Conservation (phyloP, 2,888 invertebrate genomes). For the Clepsis dumicolana region DNA sequence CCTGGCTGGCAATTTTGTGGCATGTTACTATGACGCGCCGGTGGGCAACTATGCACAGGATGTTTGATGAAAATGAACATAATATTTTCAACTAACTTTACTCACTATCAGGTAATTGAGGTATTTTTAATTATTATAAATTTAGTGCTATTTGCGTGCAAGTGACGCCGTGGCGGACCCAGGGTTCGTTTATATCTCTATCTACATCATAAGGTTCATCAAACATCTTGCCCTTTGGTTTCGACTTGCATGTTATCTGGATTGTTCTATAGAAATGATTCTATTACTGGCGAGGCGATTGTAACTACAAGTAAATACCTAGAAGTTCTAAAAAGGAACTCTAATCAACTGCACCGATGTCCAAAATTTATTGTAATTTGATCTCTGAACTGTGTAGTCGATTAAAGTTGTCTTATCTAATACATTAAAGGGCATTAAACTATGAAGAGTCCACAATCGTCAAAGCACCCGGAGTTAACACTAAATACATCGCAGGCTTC, state of each 20-base stretch:
- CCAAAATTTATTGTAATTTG: constrained; percentile 19
- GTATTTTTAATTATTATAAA: constrained; percentile 53
- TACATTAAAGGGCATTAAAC: constrained; percentile 76
- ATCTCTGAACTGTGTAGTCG: constrained; percentile 56
- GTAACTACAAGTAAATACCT: constrained; percentile 69
- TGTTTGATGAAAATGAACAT: constrained; percentile 72
- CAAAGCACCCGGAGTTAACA: constrained; percentile 85
- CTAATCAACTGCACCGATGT: constrained; percentile 63
- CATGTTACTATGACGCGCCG: constrained; percentile 20
- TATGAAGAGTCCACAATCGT: constrained; percentile 84
- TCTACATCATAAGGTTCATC: constrained; percentile 57
- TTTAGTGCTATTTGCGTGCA: constrained; percentile 57
- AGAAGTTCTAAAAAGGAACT: constrained; percentile 77
- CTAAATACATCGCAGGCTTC: constrained; percentile 84
- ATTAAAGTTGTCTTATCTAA: constrained; percentile 70
- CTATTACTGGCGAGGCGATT: constrained; percentile 75
- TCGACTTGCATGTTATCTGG: constrained; percentile 62
- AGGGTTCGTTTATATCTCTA: constrained; percentile 45
- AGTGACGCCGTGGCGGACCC: constrained; percentile 51
- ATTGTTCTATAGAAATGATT: constrained; percentile 59
- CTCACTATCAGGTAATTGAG: constrained; percentile 60
- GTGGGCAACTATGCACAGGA: constrained; percentile 69
- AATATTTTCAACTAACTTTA: constrained; percentile 58
- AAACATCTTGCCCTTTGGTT: constrained; percentile 76
- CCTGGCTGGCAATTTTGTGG: constrained; percentile 22